Base-by-base conservation (phyloP, 2,888 invertebrate species). In the Stegophylla sp. region DNA sequence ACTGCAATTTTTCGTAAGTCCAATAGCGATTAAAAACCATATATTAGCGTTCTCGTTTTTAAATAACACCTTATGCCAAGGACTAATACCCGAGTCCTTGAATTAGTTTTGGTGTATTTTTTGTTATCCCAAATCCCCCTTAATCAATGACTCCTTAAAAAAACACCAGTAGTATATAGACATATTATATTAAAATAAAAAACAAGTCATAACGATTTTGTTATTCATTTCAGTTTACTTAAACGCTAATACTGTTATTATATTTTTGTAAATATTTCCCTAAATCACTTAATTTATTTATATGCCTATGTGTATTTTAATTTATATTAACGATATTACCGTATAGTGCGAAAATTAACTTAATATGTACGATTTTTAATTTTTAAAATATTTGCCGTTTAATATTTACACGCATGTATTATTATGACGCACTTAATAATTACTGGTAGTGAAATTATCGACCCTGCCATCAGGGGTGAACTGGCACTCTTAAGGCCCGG, bases 1-100 rank as follows among this genome's bases (percentile, higher is more conserved):
- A 59, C 59, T 59, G 34, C 17, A 48, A 34, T 59, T 77, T 69
- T 67, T 59, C 56, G 77, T 77, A 77, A 77, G 77, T 77, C 17
- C 12, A 53, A 20, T 17, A 28, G n/a, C 26, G 17, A 34, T 63
- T 59, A n/a, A 66, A 66, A 48, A 67, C 51, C 34, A 34, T 53
- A 34, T 53, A 71, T 20, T 20, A 71, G 20, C 53, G 71, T 41
- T 53, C 17, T 41, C 34, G 15, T 23, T 71, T 71, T 41, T 71
- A 51, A 71, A 53, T 20, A n/a, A 26, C 17, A 7, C 45, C 1
- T 13, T 4, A 17, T n/a, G 9, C n/a, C 66, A 66, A 53, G 51
- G 76, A 76, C 51, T n/a, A 48, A 48, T 23, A 34, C 23, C 34
- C 15, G 23, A 10, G 53, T 64, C 66, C 76, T 76, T 74, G 61